phyloP scores from a whole-genome alignment of 2,888 invertebrate genomes.

The Schizaphis graminum region DNA sequence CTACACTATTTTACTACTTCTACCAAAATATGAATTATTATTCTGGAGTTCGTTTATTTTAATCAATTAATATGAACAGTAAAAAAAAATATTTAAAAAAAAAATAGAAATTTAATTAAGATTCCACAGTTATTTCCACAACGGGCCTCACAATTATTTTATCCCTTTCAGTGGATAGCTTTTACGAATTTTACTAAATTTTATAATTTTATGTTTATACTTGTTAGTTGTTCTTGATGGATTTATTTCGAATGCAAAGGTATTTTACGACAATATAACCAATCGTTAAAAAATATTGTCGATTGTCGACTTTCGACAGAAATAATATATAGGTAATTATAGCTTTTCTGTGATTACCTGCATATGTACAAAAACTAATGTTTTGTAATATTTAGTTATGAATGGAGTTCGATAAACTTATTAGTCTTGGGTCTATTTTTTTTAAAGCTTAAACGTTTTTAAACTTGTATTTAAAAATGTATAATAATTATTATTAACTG shows the following conservation, averaged over 20 bases:
- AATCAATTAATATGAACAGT: too few relatives aligned
- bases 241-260: background rate
- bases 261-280: background rate
- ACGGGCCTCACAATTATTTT: too few relatives aligned
- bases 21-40: too few relatives aligned
- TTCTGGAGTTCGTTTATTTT: too few relatives aligned
- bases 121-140: background rate
- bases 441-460: background rate
- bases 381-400: background rate
- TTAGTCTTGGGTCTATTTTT: background rate
- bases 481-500: background rate
- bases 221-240: background rate
- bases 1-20: too few relatives aligned
- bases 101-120: too few relatives aligned
- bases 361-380: background rate
- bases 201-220: background rate
- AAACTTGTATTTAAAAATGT: background rate
- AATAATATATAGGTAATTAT: background rate
- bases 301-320: too few relatives aligned
- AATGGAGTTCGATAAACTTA: background rate
- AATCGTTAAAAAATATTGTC: too few relatives aligned
- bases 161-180: accelerated
- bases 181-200: background rate
- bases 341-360: background rate
- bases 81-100: too few relatives aligned